A percentile compares a stretch with the other conserved stretches of the same genome.
Evolutionary conservation across 1,140 invertebrate genomes (phyloP).

Genomic region (Triops longicaudatus): DNA sequence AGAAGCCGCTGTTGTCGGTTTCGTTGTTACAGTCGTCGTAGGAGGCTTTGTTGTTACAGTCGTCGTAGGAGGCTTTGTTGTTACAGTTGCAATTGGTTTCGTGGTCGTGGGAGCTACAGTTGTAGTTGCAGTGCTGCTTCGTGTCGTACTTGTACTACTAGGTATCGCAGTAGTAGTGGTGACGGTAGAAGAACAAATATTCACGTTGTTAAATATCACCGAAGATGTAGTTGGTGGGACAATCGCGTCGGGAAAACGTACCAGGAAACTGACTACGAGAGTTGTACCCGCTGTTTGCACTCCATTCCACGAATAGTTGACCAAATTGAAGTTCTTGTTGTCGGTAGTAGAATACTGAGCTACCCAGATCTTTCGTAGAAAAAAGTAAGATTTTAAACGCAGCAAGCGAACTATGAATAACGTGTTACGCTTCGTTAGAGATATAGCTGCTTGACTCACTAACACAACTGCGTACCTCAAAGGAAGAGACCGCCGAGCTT

Average conservation of each 20-base stretch:
- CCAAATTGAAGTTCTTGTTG: constrained; percentile 16
- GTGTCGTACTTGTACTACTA: too few species aligned
- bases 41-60: too few species aligned
- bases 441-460: too few species aligned
- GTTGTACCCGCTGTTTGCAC: constrained; percentile 20
- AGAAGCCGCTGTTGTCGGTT: too few species aligned
- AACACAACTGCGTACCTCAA: not conserved
- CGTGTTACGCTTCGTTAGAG: too few species aligned
- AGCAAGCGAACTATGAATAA: not conserved
- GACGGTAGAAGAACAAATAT: constrained; percentile 16
- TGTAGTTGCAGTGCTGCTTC: not conserved
- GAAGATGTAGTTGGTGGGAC: not conserved
- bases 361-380: constrained; percentile 9
- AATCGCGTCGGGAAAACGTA: not conserved
- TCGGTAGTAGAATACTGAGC: constrained; percentile 19
- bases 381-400: not conserved
- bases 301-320: constrained; percentile 22
- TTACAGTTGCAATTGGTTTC: too few species aligned
- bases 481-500: not conserved
- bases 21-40: too few species aligned
- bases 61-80: not conserved
- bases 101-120: not conserved
- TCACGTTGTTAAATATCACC: constrained; percentile 16
- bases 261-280: not conserved
- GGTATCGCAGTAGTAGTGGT: not conserved